A percentile compares a stretch with the other conserved stretches of the same genome.
Conservation (phyloP, 2,797 vertebrate species). For the Sylvilagus floridanus region DNA sequence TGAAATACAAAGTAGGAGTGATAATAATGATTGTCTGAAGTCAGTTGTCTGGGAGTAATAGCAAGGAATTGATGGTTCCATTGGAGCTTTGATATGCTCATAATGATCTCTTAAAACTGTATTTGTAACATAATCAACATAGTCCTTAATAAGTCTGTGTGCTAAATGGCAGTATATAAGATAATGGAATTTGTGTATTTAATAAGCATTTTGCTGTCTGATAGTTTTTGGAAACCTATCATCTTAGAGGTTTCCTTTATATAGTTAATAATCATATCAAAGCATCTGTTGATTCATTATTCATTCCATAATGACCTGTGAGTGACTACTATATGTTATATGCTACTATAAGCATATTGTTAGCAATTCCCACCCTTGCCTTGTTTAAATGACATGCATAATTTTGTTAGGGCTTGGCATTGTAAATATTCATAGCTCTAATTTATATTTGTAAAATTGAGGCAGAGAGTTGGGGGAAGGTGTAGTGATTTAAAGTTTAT, state of each 20-base stretch:
- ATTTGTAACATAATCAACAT: background rate
- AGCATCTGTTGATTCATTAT: conserved; percentile 44
- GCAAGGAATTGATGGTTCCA: background rate
- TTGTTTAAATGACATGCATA: conserved; percentile 56
- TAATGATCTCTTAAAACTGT: background rate
- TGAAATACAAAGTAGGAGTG: background rate
- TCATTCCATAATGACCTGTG: conserved; percentile 28
- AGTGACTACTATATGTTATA: background rate
- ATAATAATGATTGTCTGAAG: background rate
- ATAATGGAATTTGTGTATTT: background rate
- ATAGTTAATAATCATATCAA: conserved; percentile 31
- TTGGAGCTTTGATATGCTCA: background rate
- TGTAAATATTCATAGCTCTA: conserved; percentile 53
- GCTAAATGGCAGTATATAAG: background rate
- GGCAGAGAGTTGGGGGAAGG: background rate
- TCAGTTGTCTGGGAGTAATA: background rate
- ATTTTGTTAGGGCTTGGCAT: conserved; percentile 11
- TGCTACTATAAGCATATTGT: conserved; percentile 45
- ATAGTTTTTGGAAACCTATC: background rate
- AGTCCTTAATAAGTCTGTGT: background rate
- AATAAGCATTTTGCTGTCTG: background rate
- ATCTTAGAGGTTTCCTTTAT: conserved; percentile 28
- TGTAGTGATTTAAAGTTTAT: conserved; percentile 51
- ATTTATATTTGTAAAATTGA: conserved; percentile 60
- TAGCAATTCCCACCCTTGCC: conserved; percentile 32